Conservation (phyloP, 2,797 vertebrate genomes). For the Pangasius mekongensis region DNA sequence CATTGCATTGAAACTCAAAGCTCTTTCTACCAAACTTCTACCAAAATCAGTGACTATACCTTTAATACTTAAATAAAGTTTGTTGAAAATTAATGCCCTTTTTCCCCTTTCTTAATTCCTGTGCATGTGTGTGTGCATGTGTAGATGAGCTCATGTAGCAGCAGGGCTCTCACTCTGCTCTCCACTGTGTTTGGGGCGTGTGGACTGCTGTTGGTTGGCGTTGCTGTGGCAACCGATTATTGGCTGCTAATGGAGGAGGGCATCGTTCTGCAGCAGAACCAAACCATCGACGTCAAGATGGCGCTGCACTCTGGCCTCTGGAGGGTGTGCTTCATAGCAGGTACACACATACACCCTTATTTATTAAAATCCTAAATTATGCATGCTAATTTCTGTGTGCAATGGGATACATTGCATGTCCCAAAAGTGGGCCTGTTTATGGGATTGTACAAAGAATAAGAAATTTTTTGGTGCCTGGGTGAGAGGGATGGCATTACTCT, state of each 20-base stretch:
- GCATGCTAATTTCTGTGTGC: neutral
- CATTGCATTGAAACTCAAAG: neutral
- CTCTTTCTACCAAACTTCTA: neutral
- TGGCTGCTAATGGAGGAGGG: conserved; percentile 95
- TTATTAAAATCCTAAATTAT: neutral
- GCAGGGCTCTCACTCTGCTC: conserved; percentile 90
- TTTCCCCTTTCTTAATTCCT: conserved; percentile 15
- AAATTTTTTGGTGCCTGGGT: neutral
- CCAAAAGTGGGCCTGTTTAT: neutral
- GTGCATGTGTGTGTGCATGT: conserved; percentile 31
- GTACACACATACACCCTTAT: conserved; percentile 65
- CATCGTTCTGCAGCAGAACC: conserved; percentile 90
- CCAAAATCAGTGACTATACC: neutral
- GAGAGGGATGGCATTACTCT: neutral
- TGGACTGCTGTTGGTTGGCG: conserved; percentile 88
- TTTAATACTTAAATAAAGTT: neutral
- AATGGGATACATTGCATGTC: neutral
- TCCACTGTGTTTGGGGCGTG: conserved; percentile 92
- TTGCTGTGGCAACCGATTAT: conserved; percentile 93
- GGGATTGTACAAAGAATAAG: neutral
- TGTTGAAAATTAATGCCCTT: neutral
- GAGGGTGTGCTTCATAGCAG: conserved; percentile 93
- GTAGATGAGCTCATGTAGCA: conserved; percentile 93
- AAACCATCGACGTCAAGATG: conserved; percentile 93
- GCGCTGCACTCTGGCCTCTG: conserved; percentile 91